A percentile compares a stretch with the other conserved stretches of the same genome.
phyloP scores from a whole-genome alignment of 2,113 vertebrate species.

The Halichoerus grypus region DNA sequence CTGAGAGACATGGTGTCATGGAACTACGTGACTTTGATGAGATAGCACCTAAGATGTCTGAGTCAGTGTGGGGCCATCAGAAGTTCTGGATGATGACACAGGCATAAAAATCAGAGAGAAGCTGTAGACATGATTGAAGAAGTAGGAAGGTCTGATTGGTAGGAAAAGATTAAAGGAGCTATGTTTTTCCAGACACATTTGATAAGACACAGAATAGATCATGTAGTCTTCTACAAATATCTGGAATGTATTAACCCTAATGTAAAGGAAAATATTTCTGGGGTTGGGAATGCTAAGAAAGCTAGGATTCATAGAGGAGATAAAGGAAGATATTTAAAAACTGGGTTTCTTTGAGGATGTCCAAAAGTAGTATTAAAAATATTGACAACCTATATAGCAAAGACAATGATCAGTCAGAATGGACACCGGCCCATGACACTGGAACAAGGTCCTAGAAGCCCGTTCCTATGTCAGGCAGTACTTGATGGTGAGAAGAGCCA shows the following conservation, averaged over 20 bases:
- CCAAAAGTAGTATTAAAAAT: constrained; percentile 21
- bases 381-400: neutral
- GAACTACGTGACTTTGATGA: constrained; percentile 70
- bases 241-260: constrained; percentile 44
- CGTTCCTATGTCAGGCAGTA: neutral
- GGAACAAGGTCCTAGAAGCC: neutral
- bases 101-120: constrained; percentile 26
- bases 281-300: neutral
- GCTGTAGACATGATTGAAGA: constrained; percentile 67
- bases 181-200: constrained; percentile 51
- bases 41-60: neutral
- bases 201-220: constrained; percentile 30
- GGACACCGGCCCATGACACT: neutral
- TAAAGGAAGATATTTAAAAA: constrained; percentile 27
- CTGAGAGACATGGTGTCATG: constrained; percentile 69
- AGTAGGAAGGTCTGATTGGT: constrained; percentile 42
- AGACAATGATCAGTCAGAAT: neutral
- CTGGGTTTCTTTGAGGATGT: neutral
- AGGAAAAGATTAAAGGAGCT: constrained; percentile 63
- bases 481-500: neutral
- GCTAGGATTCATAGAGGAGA: constrained; percentile 21
- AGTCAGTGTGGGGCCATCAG: constrained; percentile 43
- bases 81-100: constrained; percentile 37
- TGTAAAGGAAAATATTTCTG: constrained; percentile 5
- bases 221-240: constrained; percentile 68